Percentiles rank a stretch among this genome's conserved stretches.
These are phyloP conservation scores for Selenia dentaria DNA, from an alignment of 2,888 invertebrate species.

Conservation along the genomic window DNA sequence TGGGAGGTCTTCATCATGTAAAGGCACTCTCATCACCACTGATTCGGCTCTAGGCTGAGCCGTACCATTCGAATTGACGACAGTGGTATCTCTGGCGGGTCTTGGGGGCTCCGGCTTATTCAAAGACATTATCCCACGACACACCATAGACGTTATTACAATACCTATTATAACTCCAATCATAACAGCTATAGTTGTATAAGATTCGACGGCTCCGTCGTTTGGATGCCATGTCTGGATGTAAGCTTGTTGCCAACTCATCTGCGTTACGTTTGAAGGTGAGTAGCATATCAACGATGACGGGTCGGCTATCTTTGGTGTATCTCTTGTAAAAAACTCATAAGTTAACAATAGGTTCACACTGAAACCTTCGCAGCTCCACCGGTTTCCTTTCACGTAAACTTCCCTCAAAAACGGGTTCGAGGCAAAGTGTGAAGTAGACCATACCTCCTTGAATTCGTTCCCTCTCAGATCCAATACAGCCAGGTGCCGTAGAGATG, in stretches of 20 bases:
- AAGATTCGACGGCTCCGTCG: constrained; percentile 64
- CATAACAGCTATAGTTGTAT: constrained; percentile 82
- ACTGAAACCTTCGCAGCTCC: constrained; percentile 89
- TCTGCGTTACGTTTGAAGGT: constrained; percentile 86
- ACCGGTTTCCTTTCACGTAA: constrained; percentile 89
- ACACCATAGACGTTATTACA: constrained; percentile 82
- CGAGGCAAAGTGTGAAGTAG: constrained; percentile 84
- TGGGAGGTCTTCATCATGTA: constrained; percentile 75
- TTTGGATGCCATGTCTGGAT: constrained; percentile 85
- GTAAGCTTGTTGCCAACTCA: constrained; percentile 89
- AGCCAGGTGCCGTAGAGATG: constrained; percentile 85
- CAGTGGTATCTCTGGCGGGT: constrained; percentile 62
- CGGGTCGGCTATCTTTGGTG: constrained; percentile 72
- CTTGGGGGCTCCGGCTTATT: constrained; percentile 63
- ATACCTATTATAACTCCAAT: constrained; percentile 81
- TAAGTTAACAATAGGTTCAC: constrained; percentile 85
- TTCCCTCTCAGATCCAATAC: constrained; percentile 89
- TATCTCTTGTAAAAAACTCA: constrained; percentile 83
- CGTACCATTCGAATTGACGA: constrained; percentile 58
- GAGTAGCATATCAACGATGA: constrained; percentile 86
- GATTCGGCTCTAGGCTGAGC: constrained; percentile 56
- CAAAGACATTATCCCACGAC: constrained; percentile 75
- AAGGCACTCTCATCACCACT: constrained; percentile 62
- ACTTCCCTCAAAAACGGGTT: constrained; percentile 85
- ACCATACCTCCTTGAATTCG: constrained; percentile 86